phyloP scores from a whole-genome alignment of 1,140 invertebrate genomes.

The Drosophila neocordata region DNA sequence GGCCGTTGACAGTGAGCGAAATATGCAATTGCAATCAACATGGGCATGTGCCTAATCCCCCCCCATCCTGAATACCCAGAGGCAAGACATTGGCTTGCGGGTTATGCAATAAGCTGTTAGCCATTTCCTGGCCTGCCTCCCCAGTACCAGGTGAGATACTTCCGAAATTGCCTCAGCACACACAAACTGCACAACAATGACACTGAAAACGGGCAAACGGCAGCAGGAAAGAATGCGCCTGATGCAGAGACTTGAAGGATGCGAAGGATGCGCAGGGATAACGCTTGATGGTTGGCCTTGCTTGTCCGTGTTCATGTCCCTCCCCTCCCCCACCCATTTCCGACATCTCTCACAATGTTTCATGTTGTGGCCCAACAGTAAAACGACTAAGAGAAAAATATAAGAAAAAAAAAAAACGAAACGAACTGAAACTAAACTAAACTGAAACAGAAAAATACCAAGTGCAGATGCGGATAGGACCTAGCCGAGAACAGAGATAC shows the following conservation, averaged over 20 bases:
- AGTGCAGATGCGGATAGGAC: background rate
- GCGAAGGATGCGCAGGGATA: conserved; percentile 13
- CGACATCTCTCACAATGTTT: conserved; percentile 39
- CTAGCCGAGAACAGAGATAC: background rate
- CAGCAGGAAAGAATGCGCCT: conserved; percentile 3
- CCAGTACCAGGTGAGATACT: conserved; percentile 57
- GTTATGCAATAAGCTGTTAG: conserved; percentile 68
- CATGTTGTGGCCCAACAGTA: conserved; percentile 34
- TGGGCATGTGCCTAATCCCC: conserved; percentile 33
- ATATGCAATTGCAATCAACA: conserved; percentile 4
- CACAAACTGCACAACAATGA: conserved; percentile 67
- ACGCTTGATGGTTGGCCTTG: conserved; percentile 57
- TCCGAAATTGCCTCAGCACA: conserved; percentile 43
- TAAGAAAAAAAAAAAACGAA: background rate
- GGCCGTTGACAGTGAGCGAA: conserved; percentile 2
- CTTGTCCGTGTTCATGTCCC: conserved; percentile 57
- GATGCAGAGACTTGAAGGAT: background rate
- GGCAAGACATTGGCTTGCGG: conserved; percentile 46
- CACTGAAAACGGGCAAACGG: conserved; percentile 4
- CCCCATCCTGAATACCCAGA: background rate
- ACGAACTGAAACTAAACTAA: background rate
- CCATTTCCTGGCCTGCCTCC: conserved; percentile 33
- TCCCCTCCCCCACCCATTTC: background rate
- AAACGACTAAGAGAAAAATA: conserved; percentile 1
- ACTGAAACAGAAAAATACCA: background rate